A percentile compares a stretch with the other conserved stretches of the same genome.
Conservation (phyloP, 2,888 invertebrate genomes). For the Pristionchus entomophagus region DNA sequence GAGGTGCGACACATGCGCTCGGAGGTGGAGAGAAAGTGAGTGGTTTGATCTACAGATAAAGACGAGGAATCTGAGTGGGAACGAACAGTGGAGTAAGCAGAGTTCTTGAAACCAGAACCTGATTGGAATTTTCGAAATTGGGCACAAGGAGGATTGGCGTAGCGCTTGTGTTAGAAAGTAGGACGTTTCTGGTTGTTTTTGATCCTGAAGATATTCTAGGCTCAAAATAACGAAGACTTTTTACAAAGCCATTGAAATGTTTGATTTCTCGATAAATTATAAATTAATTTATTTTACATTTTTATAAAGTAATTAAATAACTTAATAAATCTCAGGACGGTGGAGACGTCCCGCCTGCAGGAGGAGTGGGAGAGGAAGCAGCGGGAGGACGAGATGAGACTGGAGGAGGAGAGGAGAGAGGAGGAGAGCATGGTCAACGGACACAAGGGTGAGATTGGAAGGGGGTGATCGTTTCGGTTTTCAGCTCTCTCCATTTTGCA, state of each 20-base stretch:
- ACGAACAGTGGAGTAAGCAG: too few relatives aligned
- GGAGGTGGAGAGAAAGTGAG: conserved; percentile 60
- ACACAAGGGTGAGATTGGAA: conserved; percentile 53
- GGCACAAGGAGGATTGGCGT: too few relatives aligned
- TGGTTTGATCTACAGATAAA: not conserved
- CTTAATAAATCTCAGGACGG: conserved; percentile 79
- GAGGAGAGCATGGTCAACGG: conserved; percentile 62
- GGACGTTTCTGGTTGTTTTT: not conserved
- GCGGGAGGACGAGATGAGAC: conserved; percentile 56
- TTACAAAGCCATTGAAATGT: not conserved
- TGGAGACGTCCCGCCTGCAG: conserved; percentile 91
- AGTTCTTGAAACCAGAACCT: too few relatives aligned
- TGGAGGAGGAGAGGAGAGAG: conserved; percentile 51
- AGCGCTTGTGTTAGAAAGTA: not conserved
- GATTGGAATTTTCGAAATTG: too few relatives aligned
- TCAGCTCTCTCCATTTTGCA: too few relatives aligned
- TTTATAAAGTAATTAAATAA: not conserved
- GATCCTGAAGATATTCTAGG: not conserved
- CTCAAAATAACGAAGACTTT: not conserved
- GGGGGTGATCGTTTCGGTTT: too few relatives aligned
- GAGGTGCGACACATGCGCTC: conserved; percentile 59
- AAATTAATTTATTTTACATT: not conserved
- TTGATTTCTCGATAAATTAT: not conserved
- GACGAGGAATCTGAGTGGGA: not conserved
- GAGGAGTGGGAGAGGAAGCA: conserved; percentile 88